Conservation (phyloP, 2,113 vertebrate genomes). For the Syrmaticus mikado region DNA sequence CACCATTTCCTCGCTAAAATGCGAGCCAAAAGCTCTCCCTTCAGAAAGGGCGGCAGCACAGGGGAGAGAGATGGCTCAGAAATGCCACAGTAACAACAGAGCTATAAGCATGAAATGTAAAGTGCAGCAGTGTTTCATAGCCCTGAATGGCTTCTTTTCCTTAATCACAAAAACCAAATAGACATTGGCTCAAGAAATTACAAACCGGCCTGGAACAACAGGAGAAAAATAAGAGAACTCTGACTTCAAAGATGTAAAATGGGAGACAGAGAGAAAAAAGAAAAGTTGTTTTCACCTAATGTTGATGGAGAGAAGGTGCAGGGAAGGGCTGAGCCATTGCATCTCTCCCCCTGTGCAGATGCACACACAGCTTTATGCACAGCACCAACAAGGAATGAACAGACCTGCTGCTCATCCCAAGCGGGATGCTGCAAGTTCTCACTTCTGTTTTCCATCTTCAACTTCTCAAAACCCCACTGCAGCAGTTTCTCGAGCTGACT, state of each 20-base stretch:
- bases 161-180: not conserved
- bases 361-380: not conserved
- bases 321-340: not conserved
- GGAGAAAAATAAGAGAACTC: not conserved
- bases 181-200: not conserved
- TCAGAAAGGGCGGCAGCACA: not conserved
- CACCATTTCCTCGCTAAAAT: not conserved
- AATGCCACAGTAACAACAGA: not conserved
- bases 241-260: not conserved
- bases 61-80: not conserved
- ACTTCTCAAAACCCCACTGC: not conserved
- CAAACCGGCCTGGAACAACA: not conserved
- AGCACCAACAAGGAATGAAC: not conserved
- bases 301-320: not conserved
- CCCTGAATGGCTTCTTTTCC: not conserved
- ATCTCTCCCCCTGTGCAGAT: not conserved
- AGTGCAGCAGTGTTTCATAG: not conserved
- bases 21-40: not conserved
- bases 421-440: not conserved
- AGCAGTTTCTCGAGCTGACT: not conserved
- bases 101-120: fast-evolving
- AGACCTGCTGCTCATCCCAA: not conserved
- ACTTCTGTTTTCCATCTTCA: not conserved
- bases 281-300: not conserved
- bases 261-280: not conserved